Base-by-base conservation (phyloP, 2,797 vertebrate genomes). In the Parambassis ranga region DNA sequence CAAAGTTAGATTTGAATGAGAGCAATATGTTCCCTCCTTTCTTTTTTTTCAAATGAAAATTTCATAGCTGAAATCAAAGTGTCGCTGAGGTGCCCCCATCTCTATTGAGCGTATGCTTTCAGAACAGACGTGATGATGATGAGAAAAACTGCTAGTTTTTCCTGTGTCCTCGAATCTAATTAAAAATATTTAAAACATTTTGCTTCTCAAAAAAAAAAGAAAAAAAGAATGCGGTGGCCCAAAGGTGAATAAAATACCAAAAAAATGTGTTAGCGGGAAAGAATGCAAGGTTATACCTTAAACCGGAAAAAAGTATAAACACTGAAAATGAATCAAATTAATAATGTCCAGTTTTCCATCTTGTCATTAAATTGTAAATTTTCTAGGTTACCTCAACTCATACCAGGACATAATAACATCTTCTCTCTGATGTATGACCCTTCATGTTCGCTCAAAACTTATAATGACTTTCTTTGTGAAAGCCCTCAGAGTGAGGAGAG, bases 1-100 rank as follows among this genome's bases (percentile, higher is more conserved):
- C 92, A 93, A 93, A 93, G 89, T 91, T 92, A 88, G 90, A 88
- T 90, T 83, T 91, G 85, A 93, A 92, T 91, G 88, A 91, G 90
- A 65, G 85, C 90, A 91, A 90, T 91, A 91, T 87, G 85, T 87
- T 87, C 88, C 71, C 77, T 84, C 81, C 80, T 85, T 87, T 85
- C 73, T 84, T 75, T 87, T 75, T 87, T 85, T 78, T 83, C 67
- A 87, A 90, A 90, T 88, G 79, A 87, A 88, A 91, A 91, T 93
- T 90, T 92, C 84, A 91, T 91, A 89, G 89, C 79, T 81, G 81
- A 87, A 91, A 90, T 92, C 89, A 91, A 91, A 91, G 90, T 69
- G 14, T 79, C 65, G 67, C 79, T 69, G 78, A 86, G 79, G 77
- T 88, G 77, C 77, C 81, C 76, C 79, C 48, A 64, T 90, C 81